Percentiles rank a stretch among this genome's conserved stretches.
Conservation (phyloP, 2,797 vertebrate genomes). For the Poecilia picta region DNA sequence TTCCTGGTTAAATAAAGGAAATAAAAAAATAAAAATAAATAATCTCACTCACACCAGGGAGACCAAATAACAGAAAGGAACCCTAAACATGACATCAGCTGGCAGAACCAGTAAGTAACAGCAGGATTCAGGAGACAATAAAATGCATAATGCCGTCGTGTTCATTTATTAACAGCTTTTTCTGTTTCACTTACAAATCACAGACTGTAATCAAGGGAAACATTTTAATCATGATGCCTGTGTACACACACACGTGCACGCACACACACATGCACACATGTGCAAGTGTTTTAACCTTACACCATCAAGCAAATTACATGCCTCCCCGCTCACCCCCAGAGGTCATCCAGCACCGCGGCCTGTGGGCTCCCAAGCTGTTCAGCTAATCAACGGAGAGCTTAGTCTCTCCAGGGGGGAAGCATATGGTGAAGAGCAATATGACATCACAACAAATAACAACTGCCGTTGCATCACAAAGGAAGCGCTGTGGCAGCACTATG, state of each 20-base stretch:
- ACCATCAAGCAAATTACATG: conserved; percentile 70
- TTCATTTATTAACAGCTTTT: conserved; percentile 33
- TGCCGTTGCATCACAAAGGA: conserved; percentile 27
- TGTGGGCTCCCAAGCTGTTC: conserved; percentile 69
- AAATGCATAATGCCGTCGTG: neutral
- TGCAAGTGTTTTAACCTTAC: conserved; percentile 48
- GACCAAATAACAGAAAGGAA: conserved; percentile 12
- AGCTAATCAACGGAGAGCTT: conserved; percentile 70
- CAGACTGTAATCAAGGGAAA: conserved; percentile 33
- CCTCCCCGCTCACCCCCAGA: conserved; percentile 56
- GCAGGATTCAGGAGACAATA: neutral
- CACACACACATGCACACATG: conserved; percentile 8
- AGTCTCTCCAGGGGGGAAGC: conserved; percentile 51
- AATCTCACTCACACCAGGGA: neutral
- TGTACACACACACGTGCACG: neutral
- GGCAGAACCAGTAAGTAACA: conserved; percentile 3
- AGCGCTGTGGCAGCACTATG: neutral
- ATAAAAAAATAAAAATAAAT: too few species aligned
- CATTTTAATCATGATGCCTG: conserved; percentile 35
- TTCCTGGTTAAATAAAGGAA: too few species aligned
- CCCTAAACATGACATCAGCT: conserved; percentile 1
- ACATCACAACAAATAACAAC: conserved; percentile 51
- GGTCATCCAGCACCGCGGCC: conserved; percentile 65
- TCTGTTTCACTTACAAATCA: conserved; percentile 32
- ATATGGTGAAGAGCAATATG: conserved; percentile 49